phyloP scores from a whole-genome alignment of 1,140 invertebrate species.

The Heliconius hermathena region DNA sequence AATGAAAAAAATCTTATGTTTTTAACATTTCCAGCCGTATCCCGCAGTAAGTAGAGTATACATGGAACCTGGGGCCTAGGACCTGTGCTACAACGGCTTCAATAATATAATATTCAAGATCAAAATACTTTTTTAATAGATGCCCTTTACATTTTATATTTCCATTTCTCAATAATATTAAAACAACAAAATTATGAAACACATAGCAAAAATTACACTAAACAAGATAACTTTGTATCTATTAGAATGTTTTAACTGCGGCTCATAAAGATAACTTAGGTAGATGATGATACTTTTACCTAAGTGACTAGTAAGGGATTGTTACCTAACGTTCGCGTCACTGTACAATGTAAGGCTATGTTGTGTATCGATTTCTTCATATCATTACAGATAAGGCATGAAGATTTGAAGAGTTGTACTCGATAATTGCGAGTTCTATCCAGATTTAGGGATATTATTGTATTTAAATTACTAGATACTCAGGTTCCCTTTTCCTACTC shows the following conservation, averaged over 20 bases:
- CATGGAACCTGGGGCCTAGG: no score
- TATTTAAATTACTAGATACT: no score
- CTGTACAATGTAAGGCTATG: conserved; percentile 14
- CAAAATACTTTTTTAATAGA: no score
- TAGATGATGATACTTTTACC: conserved; percentile 30
- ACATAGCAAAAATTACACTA: background rate
- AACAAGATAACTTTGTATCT: background rate
- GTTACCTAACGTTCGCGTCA: conserved; percentile 4
- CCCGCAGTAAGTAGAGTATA: no score
- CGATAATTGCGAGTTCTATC: no score
- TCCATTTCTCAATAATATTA: background rate
- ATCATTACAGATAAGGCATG: background rate
- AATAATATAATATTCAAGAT: no score
- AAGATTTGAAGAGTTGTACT: no score
- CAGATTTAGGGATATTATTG: no score
- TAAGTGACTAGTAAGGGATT: conserved; percentile 17
- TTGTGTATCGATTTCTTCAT: conserved; percentile 1
- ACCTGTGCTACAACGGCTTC: no score
- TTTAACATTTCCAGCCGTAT: no score
- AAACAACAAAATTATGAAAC: background rate
- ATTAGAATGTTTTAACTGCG: conserved; percentile 15
- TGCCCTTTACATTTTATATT: background rate
- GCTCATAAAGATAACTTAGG: conserved; percentile 31
- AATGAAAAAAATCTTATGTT: no score
- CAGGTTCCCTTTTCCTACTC: no score